Conservation (phyloP, 2,113 vertebrate genomes). For the Vimba vimba region DNA sequence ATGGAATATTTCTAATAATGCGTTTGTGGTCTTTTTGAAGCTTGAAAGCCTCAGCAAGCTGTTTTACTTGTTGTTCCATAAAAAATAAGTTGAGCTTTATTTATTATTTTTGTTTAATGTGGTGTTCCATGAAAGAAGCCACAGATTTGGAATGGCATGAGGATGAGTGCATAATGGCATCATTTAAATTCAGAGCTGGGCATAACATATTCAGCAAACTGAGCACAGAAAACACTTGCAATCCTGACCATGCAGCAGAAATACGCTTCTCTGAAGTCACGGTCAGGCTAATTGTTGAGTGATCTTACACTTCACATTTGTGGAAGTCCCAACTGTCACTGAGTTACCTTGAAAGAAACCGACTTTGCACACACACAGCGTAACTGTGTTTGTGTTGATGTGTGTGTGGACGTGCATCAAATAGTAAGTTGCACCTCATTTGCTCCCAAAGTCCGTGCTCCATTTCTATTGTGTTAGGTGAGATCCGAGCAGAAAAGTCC, state of each 20-base stretch:
- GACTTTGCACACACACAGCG: neutral
- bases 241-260: slow-evolving; percentile 19
- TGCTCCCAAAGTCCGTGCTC: neutral
- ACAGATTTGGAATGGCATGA: neutral
- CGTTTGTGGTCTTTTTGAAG: neutral
- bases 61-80: too few species aligned
- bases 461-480: neutral
- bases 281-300: neutral
- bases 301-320: neutral
- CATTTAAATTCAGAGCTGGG: neutral
- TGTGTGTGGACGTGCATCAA: neutral
- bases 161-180: neutral
- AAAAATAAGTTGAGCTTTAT: too few species aligned
- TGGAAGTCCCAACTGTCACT: neutral
- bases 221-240: neutral
- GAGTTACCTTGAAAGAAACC: neutral
- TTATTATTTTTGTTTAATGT: neutral
- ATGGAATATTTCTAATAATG: neutral
- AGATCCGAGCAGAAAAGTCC: neutral
- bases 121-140: neutral
- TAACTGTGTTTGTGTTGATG: neutral
- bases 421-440: neutral
- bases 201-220: neutral
- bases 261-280: neutral
- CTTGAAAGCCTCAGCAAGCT: neutral